phyloP scores from a whole-genome alignment of 2,797 vertebrate species.

The Cirrhinus molitorella region DNA sequence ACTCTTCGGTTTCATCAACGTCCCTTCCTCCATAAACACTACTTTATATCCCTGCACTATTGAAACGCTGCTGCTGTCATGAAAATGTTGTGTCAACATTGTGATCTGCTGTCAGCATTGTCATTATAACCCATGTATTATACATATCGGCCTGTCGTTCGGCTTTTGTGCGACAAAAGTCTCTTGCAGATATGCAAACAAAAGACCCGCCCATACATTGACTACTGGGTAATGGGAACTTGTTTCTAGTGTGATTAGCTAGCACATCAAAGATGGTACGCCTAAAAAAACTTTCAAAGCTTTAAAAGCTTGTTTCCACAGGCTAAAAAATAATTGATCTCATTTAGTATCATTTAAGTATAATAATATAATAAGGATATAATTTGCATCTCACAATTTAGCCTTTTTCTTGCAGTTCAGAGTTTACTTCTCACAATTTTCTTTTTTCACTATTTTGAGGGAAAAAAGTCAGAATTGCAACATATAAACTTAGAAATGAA shows the following conservation, averaged over 20 bases:
- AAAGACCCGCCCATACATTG: not conserved
- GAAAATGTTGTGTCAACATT: conserved; percentile 24
- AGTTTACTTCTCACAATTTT: not conserved
- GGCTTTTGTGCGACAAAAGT: conserved; percentile 13
- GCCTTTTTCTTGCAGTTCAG: no score
- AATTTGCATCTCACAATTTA: no score
- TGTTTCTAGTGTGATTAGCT: not conserved
- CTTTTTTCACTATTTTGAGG: not conserved
- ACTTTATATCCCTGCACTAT: not conserved
- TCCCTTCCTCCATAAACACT: not conserved
- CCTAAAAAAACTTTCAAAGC: not conserved
- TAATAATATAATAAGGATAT: no score
- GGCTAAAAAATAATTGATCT: not conserved
- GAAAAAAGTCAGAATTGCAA: not conserved
- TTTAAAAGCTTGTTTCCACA: not conserved
- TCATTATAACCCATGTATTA: conserved; percentile 29
- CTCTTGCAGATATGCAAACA: not conserved
- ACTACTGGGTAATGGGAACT: not conserved
- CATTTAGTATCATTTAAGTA: no score
- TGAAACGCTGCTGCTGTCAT: not conserved
- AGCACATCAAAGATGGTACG: not conserved
- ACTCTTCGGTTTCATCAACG: not conserved
- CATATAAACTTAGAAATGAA: not conserved
- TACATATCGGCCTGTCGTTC: not conserved
- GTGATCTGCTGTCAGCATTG: not conserved